These are phyloP conservation scores for Stichodactyla mertensii DNA, from an alignment of 64 coral and sea anemone species.

Conservation along the genomic window DNA sequence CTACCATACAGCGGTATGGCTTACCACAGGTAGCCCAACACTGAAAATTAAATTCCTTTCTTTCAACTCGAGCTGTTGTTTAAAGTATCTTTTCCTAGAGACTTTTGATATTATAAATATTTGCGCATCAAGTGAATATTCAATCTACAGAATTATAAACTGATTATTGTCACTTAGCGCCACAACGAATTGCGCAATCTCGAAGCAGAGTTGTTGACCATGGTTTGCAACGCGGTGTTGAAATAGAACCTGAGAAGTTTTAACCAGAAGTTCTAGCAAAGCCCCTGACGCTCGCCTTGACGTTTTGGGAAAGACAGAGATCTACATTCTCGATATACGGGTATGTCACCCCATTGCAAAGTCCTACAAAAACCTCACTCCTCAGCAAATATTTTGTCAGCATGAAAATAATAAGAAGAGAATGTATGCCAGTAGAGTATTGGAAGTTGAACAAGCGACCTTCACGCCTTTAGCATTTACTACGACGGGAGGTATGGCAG, in stretches of 20 bases:
- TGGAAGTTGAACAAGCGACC: slow-evolving; percentile 11
- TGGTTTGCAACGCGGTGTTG: neutral
- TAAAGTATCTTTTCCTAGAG: neutral
- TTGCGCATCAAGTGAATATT: too few relatives aligned
- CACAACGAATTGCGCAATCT: neutral
- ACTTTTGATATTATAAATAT: too few relatives aligned
- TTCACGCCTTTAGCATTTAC: slow-evolving; percentile 38
- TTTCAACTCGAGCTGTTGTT: too few relatives aligned
- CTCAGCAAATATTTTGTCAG: neutral
- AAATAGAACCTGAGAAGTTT: slow-evolving; percentile 9
- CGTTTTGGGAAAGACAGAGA: slow-evolving; percentile 23
- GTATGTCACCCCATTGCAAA: slow-evolving; percentile 28
- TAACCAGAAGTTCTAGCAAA: slow-evolving; percentile 21
- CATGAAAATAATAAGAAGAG: neutral
- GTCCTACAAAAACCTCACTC: slow-evolving; percentile 9
- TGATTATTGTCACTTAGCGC: neutral
- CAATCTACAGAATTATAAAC: too few relatives aligned
- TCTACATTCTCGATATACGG: slow-evolving; percentile 18
- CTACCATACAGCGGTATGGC: too few relatives aligned
- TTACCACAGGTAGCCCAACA: too few relatives aligned
- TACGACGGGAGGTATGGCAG: slow-evolving; percentile 36
- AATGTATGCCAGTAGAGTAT: neutral
- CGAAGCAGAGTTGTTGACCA: neutral
- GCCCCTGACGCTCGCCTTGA: slow-evolving; percentile 30
- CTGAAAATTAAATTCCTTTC: too few relatives aligned